Base-by-base conservation (phyloP, 2,113 vertebrate genomes). In the Lophotis ruficrista region DNA sequence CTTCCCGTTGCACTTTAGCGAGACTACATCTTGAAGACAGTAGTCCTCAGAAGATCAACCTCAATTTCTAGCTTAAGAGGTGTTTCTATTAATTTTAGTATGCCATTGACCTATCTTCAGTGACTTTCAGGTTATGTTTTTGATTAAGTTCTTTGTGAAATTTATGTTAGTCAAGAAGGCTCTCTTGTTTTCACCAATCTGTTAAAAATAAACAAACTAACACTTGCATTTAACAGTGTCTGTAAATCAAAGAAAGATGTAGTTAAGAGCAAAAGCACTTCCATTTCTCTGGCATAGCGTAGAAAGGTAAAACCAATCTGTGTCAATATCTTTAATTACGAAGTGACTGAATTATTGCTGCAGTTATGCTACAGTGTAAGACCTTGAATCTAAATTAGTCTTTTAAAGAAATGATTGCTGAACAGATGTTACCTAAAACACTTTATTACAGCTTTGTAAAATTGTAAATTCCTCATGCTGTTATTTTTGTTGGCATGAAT, bases 401-500 rank as follows among this genome's bases (percentile, higher is more conserved):
- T 97, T 97, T 96, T 97, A 96, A 96, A 95, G 94, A 95, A 97
- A 96, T 97, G 97, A 95, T 97, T 97, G 94, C 97, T 94, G 95
- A 98, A 96, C 97, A 98, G 98, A 97, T 98, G 97, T 97, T 98
- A 96, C 96, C 95, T 96, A 93, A 97, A 97, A 56, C 91, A 93
- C 96, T 97, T 98, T 97, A 98, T 83, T 71, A 91, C 71, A 87
- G 95, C 96, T 97, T 97, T 96, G 94, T 97, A 87, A 94, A 97
- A 98, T 76, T 95, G 91, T 97, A 92, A 97, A 98, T 98, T 98
- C 96, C 90, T 98, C 96, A 97, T 94, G 96, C 95, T 98, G 97
- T 98, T 98, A 97, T 98, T 97, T 96, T 98, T 97, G 96, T 97
- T 97, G 97, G 93, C 92, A 96, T 94, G 87, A 97, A 97, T 98